Percentiles rank a stretch among this genome's conserved stretches.
phyloP scores from a whole-genome alignment of 2,113 vertebrate species.

The Lutjanus erythropterus region DNA sequence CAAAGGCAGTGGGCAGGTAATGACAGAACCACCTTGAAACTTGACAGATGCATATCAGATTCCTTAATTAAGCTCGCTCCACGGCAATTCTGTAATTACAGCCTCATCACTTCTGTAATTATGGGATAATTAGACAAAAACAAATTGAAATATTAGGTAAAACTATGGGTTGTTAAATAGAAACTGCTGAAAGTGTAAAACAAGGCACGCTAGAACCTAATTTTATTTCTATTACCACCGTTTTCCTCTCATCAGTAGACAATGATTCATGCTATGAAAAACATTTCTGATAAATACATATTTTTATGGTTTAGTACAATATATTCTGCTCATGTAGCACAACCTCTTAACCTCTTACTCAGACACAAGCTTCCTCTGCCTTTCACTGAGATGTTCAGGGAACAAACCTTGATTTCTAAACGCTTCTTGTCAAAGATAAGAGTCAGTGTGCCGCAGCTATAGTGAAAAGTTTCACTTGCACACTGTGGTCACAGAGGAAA shows the following conservation, averaged over 20 bases:
- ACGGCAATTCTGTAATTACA: conserved; percentile 15
- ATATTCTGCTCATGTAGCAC: not conserved
- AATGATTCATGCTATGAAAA: not conserved
- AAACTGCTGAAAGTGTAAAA: not conserved
- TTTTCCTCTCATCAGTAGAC: not conserved
- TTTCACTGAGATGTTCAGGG: not conserved
- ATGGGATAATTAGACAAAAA: conserved; percentile 48
- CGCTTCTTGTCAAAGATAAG: not conserved
- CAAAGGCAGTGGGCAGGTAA: conserved; percentile 34
- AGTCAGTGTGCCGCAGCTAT: not conserved
- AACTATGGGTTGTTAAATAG: conserved; percentile 14
- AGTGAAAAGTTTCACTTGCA: not conserved
- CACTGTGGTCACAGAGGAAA: conserved; percentile 13
- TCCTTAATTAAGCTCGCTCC: conserved; percentile 24
- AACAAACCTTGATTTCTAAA: conserved; percentile 4
- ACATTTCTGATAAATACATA: not conserved
- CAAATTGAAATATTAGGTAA: conserved; percentile 15
- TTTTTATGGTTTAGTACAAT: not conserved
- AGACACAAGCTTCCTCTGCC: not conserved
- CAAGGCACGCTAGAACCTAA: not conserved
- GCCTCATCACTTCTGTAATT: conserved; percentile 34
- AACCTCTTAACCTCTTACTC: not conserved
- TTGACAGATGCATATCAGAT: conserved; percentile 38
- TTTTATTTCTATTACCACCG: not conserved
- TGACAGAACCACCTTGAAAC: conserved; percentile 51